These are phyloP conservation scores for Sebastiscus tertius DNA, from an alignment of 2,797 vertebrate species.

Conservation along the genomic window DNA sequence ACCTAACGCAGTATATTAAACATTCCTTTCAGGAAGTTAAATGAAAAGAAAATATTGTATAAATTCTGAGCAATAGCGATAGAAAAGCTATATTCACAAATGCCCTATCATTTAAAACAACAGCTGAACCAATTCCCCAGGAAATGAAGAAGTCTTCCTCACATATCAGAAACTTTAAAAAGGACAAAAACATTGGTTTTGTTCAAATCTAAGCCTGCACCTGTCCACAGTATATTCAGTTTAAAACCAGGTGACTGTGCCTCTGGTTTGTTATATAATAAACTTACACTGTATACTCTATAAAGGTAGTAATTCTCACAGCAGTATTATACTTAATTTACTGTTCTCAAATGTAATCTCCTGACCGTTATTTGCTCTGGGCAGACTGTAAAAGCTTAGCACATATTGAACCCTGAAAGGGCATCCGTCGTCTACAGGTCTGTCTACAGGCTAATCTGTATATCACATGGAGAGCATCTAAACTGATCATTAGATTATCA, in stretches of 20 bases:
- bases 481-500: constrained; percentile 71
- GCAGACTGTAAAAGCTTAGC: constrained; percentile 1
- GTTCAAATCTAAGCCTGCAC: not conserved
- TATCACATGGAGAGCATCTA: constrained; percentile 58
- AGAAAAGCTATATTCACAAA: not conserved
- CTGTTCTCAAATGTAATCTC: constrained; percentile 1
- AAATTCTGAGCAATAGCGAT: not conserved
- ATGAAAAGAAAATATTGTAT: not conserved
- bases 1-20: not conserved
- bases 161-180: not conserved
- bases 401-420: constrained; percentile 37
- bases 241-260: not conserved
- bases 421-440: constrained; percentile 32
- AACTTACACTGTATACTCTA: not conserved
- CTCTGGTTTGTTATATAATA: not conserved
- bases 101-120: not conserved
- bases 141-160: not conserved
- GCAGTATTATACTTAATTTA: not conserved
- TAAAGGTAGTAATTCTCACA: not conserved
- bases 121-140: not conserved
- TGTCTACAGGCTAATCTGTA: constrained; percentile 60
- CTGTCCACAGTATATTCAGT: not conserved
- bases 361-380: not conserved
- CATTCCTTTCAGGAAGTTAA: not conserved
- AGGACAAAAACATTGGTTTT: not conserved